Evolutionary conservation across 2,797 vertebrate genomes (phyloP).

Genomic region (Furcifer pardalis): DNA sequence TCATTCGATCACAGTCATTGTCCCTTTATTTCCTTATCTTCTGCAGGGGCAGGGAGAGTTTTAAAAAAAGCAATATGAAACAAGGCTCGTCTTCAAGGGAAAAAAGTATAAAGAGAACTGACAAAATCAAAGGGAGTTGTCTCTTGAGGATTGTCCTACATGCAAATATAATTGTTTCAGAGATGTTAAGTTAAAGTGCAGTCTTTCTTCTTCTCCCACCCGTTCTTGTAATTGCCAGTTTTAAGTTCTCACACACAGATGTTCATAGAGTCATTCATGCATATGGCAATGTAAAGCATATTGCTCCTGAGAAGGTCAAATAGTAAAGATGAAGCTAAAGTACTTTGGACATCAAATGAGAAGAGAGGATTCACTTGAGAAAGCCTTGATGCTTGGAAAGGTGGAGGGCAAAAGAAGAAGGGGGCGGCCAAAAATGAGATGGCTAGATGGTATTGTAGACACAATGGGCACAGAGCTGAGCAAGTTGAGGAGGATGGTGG

Average conservation of each 20-base stretch:
- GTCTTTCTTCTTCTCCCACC: background rate
- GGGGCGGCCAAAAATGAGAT: too few relatives aligned
- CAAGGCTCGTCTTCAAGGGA: background rate
- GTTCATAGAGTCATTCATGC: background rate
- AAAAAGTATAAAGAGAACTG: conserved; percentile 15
- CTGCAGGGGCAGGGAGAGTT: background rate
- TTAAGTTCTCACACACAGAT: conserved; percentile 19
- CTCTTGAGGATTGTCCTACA: background rate
- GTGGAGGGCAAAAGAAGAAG: too few relatives aligned
- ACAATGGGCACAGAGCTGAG: too few relatives aligned
- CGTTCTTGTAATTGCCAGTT: background rate
- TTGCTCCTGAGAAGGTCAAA: too few relatives aligned
- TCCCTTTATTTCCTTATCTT: background rate
- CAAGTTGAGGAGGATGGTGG: too few relatives aligned
- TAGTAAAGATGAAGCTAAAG: too few relatives aligned
- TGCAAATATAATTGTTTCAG: conserved; percentile 22
- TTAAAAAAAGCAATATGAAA: conserved; percentile 1
- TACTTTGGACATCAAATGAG: too few relatives aligned
- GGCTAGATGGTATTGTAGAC: too few relatives aligned
- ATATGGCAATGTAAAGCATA: background rate
- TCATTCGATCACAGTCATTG: background rate
- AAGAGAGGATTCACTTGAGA: too few relatives aligned
- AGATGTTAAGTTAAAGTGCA: conserved; percentile 24
- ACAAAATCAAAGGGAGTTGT: conserved; percentile 11
- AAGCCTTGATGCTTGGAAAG: too few relatives aligned